Evolutionary conservation across 2,888 invertebrate genomes (phyloP).

Genomic region (Melangyna quadrimaculata): DNA sequence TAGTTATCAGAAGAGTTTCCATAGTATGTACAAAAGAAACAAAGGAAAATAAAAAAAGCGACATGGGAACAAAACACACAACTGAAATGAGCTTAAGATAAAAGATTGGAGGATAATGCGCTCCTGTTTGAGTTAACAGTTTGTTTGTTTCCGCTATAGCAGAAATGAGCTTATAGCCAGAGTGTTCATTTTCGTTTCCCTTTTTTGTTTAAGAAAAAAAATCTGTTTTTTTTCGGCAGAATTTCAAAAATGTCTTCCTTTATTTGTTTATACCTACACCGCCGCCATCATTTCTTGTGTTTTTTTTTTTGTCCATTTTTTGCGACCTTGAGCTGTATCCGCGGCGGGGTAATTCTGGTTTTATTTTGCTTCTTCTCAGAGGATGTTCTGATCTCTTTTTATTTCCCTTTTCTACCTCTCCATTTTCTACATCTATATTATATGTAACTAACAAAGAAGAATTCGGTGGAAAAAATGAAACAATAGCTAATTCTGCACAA

Average conservation of each 20-base stretch:
- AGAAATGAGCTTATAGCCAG: conserved; percentile 50
- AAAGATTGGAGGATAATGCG: conserved; percentile 66
- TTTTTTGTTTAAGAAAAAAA: conserved; percentile 19
- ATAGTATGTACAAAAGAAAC: not conserved
- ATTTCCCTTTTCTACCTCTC: not conserved
- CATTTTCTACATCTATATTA: too few species aligned
- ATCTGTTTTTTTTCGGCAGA: conserved; percentile 7
- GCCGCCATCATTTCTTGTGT: not conserved
- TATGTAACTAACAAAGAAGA: not conserved
- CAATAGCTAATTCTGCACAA: conserved; percentile 9
- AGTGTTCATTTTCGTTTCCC: conserved; percentile 39
- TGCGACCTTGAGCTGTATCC: not conserved
- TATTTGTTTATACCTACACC: not conserved
- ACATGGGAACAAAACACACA: conserved; percentile 38
- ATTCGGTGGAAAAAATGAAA: not conserved
- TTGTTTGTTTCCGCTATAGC: conserved; percentile 67
- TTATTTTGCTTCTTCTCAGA: not conserved
- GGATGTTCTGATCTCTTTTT: not conserved
- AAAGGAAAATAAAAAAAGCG: conserved; percentile 21
- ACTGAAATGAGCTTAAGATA: conserved; percentile 62
- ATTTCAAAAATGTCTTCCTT: conserved; percentile 30
- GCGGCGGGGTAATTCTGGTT: not conserved
- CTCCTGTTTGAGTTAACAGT: conserved; percentile 69
- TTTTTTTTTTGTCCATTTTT: not conserved
- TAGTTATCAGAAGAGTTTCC: not conserved